Base-by-base conservation (phyloP, 1,140 invertebrate genomes). In the Scaptodrosophila lebanonensis region DNA sequence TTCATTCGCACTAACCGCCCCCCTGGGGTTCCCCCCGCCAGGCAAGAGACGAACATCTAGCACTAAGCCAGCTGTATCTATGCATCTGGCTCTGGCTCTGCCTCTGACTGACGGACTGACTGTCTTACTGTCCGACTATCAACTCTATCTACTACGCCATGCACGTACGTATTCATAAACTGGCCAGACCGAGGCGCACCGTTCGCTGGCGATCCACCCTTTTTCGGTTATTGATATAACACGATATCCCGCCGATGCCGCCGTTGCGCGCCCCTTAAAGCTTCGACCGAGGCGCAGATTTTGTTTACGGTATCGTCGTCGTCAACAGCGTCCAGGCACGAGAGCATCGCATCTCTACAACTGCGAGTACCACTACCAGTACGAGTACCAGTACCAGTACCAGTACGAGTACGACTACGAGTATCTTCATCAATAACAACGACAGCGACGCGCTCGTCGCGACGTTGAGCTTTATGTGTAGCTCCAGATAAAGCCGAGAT, bases 141-240 rank as follows among this genome's bases (percentile, higher is more conserved):
- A n/a, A n/a, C n/a, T n/a, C n/a, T n/a, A n/a, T n/a, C n/a, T n/a
- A n/a, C n/a, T n/a, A n/a, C n/a, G n/a, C n/a, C n/a, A n/a, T n/a
- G n/a, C n/a, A n/a, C n/a, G n/a, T n/a, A n/a, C n/a, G n/a, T n/a
- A n/a, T n/a, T n/a, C n/a, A n/a, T n/a, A n/a, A n/a, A n/a, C n/a
- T n/a, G n/a, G n/a, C n/a, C n/a, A n/a, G n/a, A n/a, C n/a, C n/a
- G n/a, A n/a, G 15, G 35, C 48, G 43, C 43, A 20, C 22, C 32
- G 22, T n/a, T 4, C 22, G 22, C 22, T 25, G 22, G 45, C 59
- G 83, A 72, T 85, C 76, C 83, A 83, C 83, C 83, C 83, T 75
- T 85, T 85, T 83, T 77, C 61, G 76, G 72, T 85, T 83, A 83
- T 85, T 85, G 83, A 85, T 83, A 85, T 83, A 83, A 79, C 76